Evolutionary conservation across 2,797 vertebrate species (phyloP).

Genomic region (Phataginus tetradactyla): DNA sequence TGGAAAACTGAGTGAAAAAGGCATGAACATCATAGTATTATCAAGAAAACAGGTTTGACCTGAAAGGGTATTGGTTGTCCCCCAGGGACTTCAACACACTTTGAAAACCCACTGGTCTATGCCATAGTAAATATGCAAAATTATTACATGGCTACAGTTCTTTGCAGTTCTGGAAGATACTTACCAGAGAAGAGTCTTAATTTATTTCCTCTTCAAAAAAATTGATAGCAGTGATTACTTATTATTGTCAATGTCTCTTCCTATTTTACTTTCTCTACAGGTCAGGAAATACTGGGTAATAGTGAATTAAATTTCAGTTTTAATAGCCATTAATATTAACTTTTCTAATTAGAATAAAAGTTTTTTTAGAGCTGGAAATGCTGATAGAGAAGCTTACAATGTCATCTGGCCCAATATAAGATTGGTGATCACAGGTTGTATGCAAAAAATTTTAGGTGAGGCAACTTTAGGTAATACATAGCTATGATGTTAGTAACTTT

Average conservation of each 20-base stretch:
- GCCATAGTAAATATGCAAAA: neutral
- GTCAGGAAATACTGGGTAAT: neutral
- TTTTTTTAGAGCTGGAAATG: neutral
- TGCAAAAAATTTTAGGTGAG: neutral
- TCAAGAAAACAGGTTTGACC: slow-evolving; percentile 34
- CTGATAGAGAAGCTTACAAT: neutral
- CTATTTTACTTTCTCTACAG: neutral
- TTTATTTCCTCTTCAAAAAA: slow-evolving; percentile 5
- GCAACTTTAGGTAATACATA: neutral
- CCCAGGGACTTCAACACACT: neutral
- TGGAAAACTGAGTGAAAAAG: neutral
- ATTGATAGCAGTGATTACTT: neutral
- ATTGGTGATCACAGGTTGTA: neutral
- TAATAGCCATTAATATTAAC: neutral
- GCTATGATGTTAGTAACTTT: neutral
- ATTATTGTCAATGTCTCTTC: neutral
- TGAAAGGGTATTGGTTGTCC: neutral
- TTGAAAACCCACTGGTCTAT: neutral
- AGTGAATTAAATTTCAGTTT: slow-evolving; percentile 4
- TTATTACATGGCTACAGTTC: neutral
- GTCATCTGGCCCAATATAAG: neutral
- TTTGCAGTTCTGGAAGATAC: neutral
- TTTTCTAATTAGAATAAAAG: neutral
- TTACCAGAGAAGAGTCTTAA: neutral
- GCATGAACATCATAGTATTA: neutral